A percentile compares a stretch with the other conserved stretches of the same genome.
These are phyloP conservation scores for Acleris emargana DNA, from an alignment of 2,888 invertebrate species.

Conservation along the genomic window DNA sequence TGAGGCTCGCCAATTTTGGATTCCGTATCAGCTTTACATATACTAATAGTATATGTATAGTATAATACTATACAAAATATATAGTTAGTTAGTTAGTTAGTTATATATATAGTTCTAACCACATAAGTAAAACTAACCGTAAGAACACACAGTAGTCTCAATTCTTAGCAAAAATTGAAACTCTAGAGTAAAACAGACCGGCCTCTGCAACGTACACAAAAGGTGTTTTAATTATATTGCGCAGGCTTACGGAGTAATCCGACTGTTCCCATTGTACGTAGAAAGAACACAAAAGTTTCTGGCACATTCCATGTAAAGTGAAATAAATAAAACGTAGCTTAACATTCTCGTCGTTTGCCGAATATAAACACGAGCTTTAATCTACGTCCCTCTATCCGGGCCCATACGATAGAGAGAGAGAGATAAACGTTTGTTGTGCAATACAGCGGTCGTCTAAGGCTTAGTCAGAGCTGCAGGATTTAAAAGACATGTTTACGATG, in stretches of 20 bases:
- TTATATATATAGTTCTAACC: too few relatives aligned
- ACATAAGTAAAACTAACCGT: background rate
- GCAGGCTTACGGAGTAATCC: slow-evolving; percentile 31
- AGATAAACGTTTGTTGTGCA: slow-evolving; percentile 10
- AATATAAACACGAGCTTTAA: background rate
- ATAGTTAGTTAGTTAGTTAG: too few relatives aligned
- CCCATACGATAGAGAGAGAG: slow-evolving; percentile 22
- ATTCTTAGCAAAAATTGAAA: slow-evolving; percentile 17
- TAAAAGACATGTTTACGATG: slow-evolving; percentile 45
- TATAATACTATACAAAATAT: too few relatives aligned
- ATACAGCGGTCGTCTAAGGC: slow-evolving; percentile 20
- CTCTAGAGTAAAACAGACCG: slow-evolving; percentile 4
- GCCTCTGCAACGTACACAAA: slow-evolving; percentile 15
- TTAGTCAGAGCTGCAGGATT: slow-evolving; percentile 38
- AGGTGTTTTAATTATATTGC: slow-evolving; percentile 35
- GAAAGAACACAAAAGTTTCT: slow-evolving; percentile 36
- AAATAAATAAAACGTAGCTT: slow-evolving; percentile 43
- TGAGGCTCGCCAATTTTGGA: too few relatives aligned
- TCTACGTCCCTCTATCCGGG: slow-evolving; percentile 13
- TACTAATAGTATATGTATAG: too few relatives aligned
- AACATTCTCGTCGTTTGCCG: slow-evolving; percentile 28
- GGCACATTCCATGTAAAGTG: slow-evolving; percentile 40
- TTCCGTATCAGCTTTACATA: too few relatives aligned
- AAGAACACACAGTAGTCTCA: slow-evolving; percentile 5
- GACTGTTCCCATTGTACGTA: slow-evolving; percentile 15